A percentile compares a stretch with the other conserved stretches of the same genome.
phyloP scores from a whole-genome alignment of 1,140 invertebrate species.

The Drosophila kohkoa region DNA sequence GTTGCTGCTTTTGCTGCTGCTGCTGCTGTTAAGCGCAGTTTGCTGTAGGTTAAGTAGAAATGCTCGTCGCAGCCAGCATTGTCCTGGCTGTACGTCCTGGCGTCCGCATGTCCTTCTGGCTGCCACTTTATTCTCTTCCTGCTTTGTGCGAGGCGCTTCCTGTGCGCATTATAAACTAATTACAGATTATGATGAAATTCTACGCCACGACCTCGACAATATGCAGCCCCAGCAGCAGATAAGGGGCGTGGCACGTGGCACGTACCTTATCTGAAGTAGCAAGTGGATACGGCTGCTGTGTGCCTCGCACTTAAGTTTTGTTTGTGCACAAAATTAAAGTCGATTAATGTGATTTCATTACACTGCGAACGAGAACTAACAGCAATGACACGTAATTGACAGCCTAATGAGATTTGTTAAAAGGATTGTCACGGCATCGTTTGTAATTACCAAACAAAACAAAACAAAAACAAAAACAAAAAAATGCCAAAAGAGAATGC shows the following conservation, averaged over 20 bases:
- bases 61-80: constrained; percentile 32
- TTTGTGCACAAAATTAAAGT: constrained; percentile 66
- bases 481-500: not conserved
- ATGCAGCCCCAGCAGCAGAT: constrained; percentile 35
- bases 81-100: constrained; percentile 6
- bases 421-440: constrained; percentile 69
- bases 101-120: constrained; percentile 1
- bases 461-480: constrained; percentile 30
- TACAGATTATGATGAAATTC: constrained; percentile 78
- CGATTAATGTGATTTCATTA: constrained; percentile 79
- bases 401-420: constrained; percentile 81
- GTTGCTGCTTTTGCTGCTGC: constrained; percentile 16
- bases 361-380: constrained; percentile 34
- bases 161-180: constrained; percentile 81
- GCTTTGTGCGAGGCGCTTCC: constrained; percentile 47
- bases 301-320: constrained; percentile 50
- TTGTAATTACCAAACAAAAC: constrained; percentile 54
- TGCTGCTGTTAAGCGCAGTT: constrained; percentile 52
- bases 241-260: constrained; percentile 20
- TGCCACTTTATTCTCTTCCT: constrained; percentile 38
- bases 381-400: constrained; percentile 75
- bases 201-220: constrained; percentile 60
- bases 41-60: constrained; percentile 62
- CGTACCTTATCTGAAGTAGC: not conserved
- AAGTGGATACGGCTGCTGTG: not conserved